phyloP scores from a whole-genome alignment of 2,113 vertebrate species.

The Bambusicola thoracicus region DNA sequence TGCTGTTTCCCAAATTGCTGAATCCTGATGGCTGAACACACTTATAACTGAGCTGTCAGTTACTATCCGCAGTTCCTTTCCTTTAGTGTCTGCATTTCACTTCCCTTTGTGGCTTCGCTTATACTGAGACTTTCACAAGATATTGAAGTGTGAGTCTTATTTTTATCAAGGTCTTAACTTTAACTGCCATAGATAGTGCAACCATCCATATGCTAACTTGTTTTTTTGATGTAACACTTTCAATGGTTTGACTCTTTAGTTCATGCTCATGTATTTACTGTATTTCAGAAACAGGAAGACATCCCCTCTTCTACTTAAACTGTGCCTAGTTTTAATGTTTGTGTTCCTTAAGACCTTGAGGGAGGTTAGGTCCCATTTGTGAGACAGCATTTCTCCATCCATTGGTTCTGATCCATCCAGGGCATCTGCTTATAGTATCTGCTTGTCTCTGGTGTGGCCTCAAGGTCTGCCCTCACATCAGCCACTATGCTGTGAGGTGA shows the following conservation, averaged over 20 bases:
- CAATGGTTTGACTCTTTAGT: neutral
- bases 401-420: neutral
- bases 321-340: neutral
- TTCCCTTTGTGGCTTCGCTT: neutral
- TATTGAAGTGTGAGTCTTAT: neutral
- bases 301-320: neutral
- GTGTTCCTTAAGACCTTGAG: too few relatives aligned
- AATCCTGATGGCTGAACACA: neutral
- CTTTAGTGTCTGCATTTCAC: neutral
- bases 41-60: neutral
- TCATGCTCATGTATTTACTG: neutral
- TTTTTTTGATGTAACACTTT: accelerated
- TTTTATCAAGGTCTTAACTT: neutral
- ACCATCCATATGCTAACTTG: neutral
- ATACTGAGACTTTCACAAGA: neutral
- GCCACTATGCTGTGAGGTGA: neutral
- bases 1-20: accelerated
- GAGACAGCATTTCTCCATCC: neutral
- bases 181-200: neutral
- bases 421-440: neutral
- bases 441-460: neutral
- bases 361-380: neutral
- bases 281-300: neutral
- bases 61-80: neutral
- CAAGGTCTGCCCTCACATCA: neutral